phyloP scores from a whole-genome alignment of 30 jellyfish, hydroid and myxozoan genomes.

The Aurelia coerulea region DNA sequence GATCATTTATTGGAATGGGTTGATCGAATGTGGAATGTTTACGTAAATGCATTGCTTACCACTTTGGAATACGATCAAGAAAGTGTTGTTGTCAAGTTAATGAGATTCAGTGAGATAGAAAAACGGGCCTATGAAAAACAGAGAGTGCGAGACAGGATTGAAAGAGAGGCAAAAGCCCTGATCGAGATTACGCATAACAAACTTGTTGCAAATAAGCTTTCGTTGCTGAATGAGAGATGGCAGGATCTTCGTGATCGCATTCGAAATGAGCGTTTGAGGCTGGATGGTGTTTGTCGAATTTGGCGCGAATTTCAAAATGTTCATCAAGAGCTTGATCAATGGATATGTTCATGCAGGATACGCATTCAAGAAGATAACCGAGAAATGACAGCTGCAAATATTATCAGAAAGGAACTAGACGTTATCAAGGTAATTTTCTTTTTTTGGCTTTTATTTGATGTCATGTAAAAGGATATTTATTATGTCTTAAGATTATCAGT shows the following conservation, averaged over 20 bases:
- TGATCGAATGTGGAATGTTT: slow-evolving; percentile 32
- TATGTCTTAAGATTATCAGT: neutral
- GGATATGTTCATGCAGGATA: slow-evolving; percentile 40
- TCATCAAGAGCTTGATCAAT: slow-evolving; percentile 44
- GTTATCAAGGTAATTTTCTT: slow-evolving; percentile 13
- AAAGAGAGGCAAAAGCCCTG: slow-evolving; percentile 68
- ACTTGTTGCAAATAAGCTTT: slow-evolving; percentile 17
- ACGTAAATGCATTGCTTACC: slow-evolving; percentile 9
- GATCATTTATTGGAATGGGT: slow-evolving; percentile 80
- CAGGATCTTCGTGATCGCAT: slow-evolving; percentile 33
- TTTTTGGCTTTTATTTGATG: neutral
- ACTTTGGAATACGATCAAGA: slow-evolving; percentile 74
- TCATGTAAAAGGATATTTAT: too few relatives aligned
- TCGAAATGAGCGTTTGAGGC: slow-evolving; percentile 51
- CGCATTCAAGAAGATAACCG: slow-evolving; percentile 24
- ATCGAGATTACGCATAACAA: slow-evolving; percentile 38
- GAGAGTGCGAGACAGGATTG: slow-evolving; percentile 57
- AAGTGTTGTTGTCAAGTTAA: slow-evolving; percentile 73
- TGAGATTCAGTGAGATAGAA: slow-evolving; percentile 82
- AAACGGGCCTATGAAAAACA: slow-evolving; percentile 77
- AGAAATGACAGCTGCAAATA: slow-evolving; percentile 24
- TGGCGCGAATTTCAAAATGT: slow-evolving; percentile 67
- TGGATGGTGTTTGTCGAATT: slow-evolving; percentile 43
- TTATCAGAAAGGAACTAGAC: slow-evolving; percentile 25
- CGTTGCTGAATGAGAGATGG: slow-evolving; percentile 58